phyloP scores from a whole-genome alignment of 2,888 invertebrate genomes.

The Stenichneumon culpator region DNA sequence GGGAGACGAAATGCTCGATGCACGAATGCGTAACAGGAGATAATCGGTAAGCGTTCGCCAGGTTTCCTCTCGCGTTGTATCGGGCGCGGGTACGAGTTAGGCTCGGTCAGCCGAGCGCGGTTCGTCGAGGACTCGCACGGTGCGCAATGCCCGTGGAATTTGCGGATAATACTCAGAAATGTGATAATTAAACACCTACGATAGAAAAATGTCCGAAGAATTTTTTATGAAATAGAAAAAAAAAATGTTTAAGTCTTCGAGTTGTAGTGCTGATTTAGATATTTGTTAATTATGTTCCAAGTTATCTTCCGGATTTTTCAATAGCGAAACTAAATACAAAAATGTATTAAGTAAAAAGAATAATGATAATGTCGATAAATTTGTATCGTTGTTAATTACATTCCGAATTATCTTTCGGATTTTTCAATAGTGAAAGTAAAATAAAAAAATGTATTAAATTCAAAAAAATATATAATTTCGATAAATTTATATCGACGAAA shows the following conservation, averaged over 20 bases:
- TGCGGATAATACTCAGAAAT: conserved; percentile 34
- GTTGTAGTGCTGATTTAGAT: background rate
- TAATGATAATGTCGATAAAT: too few species aligned
- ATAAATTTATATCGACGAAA: background rate
- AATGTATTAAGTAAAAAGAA: background rate
- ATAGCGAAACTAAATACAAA: background rate
- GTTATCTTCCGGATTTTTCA: conserved; percentile 18
- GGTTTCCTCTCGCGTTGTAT: background rate
- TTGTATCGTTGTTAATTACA: background rate
- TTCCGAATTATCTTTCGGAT: background rate
- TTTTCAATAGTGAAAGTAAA: background rate
- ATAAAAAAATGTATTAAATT: background rate
- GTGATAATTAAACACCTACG: conserved; percentile 15
- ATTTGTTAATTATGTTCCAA: background rate
- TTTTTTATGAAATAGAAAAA: conserved; percentile 4
- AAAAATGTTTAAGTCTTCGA: background rate
- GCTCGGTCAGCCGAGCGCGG: conserved; percentile 5
- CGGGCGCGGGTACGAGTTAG: conserved; percentile 6
- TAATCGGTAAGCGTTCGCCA: conserved; percentile 67
- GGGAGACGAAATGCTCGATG: conserved; percentile 63
- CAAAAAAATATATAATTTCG: background rate
- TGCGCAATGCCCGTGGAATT: conserved; percentile 59
- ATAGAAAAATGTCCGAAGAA: conserved; percentile 12
- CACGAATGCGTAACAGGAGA: conserved; percentile 72
- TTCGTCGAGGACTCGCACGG: conserved; percentile 48